A percentile compares a stretch with the other conserved stretches of the same genome.
Conservation (phyloP, 2,797 vertebrate genomes). For the Cirrhinus molitorella region DNA sequence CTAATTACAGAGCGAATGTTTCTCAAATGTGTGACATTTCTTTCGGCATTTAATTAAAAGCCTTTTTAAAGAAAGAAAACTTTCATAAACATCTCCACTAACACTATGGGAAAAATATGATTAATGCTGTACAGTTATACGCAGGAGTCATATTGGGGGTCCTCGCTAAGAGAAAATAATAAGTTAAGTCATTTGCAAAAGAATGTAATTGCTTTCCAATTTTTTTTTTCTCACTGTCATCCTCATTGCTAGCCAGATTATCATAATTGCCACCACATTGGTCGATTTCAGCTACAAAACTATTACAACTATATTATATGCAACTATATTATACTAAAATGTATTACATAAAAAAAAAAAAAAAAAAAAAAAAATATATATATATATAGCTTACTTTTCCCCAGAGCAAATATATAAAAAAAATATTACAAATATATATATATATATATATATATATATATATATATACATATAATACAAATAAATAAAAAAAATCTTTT, state of each 20-base stretch:
- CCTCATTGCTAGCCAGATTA: constrained; percentile 11
- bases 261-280: constrained; percentile 24
- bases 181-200: constrained; percentile 28
- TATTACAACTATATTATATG: too few species aligned
- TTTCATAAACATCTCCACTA: constrained; percentile 52
- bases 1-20: constrained; percentile 48
- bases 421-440: too few species aligned
- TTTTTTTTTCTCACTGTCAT: constrained; percentile 13
- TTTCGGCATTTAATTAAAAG: constrained; percentile 46
- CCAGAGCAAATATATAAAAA: too few species aligned
- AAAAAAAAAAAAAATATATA: too few species aligned
- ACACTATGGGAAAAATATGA: constrained; percentile 45
- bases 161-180: constrained; percentile 15
- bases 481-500: too few species aligned
- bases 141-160: constrained; percentile 12
- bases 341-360: too few species aligned
- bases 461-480: too few species aligned
- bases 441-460: too few species aligned
- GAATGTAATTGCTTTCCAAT: constrained; percentile 45
- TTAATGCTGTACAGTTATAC: constrained; percentile 42
- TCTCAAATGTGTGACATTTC: constrained; percentile 32
- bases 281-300: too few species aligned
- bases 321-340: too few species aligned
- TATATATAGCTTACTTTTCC: too few species aligned
- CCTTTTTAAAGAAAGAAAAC: constrained; percentile 9